phyloP scores from a whole-genome alignment of 2,113 vertebrate genomes.

The Malurus alboscapulatus region DNA sequence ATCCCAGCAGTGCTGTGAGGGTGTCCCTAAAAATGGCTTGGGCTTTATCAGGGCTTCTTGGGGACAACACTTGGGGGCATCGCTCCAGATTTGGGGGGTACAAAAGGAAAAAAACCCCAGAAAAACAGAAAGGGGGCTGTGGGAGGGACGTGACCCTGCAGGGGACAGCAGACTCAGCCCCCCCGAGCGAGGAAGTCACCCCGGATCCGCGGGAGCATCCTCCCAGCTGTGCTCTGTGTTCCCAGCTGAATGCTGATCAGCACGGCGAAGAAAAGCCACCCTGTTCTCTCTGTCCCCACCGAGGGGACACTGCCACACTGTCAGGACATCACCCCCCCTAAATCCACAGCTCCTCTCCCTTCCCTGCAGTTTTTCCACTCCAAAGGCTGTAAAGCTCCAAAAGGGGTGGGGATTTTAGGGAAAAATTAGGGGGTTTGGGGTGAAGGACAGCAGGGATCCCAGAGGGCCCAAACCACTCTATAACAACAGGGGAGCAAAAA shows the following conservation, averaged over 20 bases:
- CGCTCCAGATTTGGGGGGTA: neutral
- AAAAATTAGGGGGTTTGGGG: neutral
- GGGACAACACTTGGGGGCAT: neutral
- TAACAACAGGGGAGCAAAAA: neutral
- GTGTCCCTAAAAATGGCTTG: neutral
- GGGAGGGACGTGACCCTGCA: neutral
- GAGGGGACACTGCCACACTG: neutral
- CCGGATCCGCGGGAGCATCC: conserved; percentile 3
- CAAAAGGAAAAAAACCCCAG: neutral
- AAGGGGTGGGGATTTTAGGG: neutral
- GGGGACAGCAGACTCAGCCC: neutral
- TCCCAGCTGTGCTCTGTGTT: neutral
- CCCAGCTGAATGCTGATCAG: conserved; percentile 36
- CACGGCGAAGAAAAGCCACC: neutral
- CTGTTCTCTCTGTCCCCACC: neutral
- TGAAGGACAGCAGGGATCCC: rapidly evolving
- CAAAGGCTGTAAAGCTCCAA: neutral
- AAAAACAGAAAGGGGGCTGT: neutral
- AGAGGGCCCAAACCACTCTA: neutral
- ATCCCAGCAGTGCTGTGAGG: rapidly evolving
- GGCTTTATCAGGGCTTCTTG: neutral
- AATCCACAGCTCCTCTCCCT: neutral
- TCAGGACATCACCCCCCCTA: neutral
- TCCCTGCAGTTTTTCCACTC: neutral
- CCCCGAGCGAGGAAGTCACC: neutral